Conservation (phyloP, 2,113 vertebrate species). For the Microtus ochrogaster region DNA sequence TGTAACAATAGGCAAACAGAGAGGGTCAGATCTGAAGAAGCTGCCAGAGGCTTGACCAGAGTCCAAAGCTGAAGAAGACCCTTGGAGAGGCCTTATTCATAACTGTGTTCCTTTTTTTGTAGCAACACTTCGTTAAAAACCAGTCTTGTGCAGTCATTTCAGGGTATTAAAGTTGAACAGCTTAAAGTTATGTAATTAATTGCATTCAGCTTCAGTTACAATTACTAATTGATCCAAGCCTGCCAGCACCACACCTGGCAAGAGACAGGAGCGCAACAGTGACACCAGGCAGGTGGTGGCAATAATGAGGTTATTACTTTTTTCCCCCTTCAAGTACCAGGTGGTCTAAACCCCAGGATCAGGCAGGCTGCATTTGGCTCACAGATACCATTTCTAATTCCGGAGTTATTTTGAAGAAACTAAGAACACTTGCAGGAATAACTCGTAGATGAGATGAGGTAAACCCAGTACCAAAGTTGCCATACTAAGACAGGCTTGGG, state of each 20-base stretch:
- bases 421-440: neutral
- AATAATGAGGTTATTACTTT: constrained; percentile 65
- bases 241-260: constrained; percentile 64
- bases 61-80: neutral
- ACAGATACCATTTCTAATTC: neutral
- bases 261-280: neutral
- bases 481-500: neutral
- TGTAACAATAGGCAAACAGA: neutral
- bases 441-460: too few species aligned
- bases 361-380: neutral
- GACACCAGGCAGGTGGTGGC: constrained; percentile 56
- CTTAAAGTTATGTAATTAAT: constrained; percentile 74
- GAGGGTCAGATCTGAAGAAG: neutral
- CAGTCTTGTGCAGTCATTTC: constrained; percentile 45
- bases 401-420: constrained; percentile 28
- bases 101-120: constrained; percentile 1
- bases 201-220: constrained; percentile 54
- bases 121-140: neutral
- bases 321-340: neutral
- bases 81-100: neutral
- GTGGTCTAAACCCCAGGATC: constrained; percentile 41
- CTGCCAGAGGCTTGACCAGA: neutral
- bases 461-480: neutral
- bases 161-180: constrained; percentile 49
- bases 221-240: constrained; percentile 68